Percentiles rank a stretch among this genome's conserved stretches.
Conservation (phyloP, 2,888 invertebrate species). For the Zaprionus obscuricornis region DNA sequence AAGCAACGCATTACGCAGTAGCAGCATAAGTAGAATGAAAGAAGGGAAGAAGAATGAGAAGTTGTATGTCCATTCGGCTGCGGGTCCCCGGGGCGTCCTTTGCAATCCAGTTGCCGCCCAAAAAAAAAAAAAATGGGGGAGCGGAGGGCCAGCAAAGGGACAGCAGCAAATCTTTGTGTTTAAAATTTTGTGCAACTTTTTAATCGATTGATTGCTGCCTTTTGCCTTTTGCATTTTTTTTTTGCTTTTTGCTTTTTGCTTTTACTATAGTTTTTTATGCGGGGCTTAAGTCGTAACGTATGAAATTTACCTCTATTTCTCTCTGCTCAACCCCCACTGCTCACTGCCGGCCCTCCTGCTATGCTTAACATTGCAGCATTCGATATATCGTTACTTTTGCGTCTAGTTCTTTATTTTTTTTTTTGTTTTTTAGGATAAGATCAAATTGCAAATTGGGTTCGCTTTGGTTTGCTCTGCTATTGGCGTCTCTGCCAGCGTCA, state of each 20-base stretch:
- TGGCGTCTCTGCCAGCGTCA: too few species aligned
- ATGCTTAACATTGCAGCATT: too few species aligned
- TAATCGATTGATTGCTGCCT: conserved; percentile 72
- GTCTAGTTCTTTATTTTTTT: conserved; percentile 4
- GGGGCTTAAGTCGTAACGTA: conserved; percentile 49
- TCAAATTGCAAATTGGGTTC: conserved; percentile 67
- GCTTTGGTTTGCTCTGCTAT: conserved; percentile 8
- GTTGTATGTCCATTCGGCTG: conserved; percentile 43
- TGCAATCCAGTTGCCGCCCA: conserved; percentile 28
- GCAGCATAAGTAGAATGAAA: background rate
- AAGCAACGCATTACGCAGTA: conserved; percentile 63
- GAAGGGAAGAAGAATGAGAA: background rate
- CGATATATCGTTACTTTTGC: background rate
- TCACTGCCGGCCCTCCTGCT: background rate
- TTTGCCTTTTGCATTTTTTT: background rate
- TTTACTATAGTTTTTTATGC: conserved; percentile 58
- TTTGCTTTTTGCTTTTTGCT: conserved; percentile 3
- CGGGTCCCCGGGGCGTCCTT: conserved; percentile 66
- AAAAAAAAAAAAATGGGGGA: background rate
- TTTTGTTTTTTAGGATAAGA: conserved; percentile 49
- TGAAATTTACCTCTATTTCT: background rate
- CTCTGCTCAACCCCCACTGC: background rate
- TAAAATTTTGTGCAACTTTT: conserved; percentile 58
- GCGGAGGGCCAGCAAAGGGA: background rate
- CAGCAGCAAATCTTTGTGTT: conserved; percentile 28